Base-by-base conservation (phyloP, 2,888 invertebrate species). In the Cybosia mesomella region DNA sequence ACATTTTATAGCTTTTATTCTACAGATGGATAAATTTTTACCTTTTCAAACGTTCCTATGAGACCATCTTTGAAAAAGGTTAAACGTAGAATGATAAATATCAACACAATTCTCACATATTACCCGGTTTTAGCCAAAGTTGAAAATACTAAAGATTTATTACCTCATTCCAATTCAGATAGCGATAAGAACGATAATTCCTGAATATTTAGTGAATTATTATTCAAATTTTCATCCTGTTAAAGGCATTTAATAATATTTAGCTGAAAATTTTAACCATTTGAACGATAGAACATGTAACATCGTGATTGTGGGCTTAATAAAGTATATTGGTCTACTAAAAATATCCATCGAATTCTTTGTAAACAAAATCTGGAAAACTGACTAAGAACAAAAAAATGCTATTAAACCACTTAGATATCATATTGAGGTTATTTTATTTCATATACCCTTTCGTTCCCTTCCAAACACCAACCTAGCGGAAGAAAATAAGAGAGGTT, bases 131-230 rank as follows among this genome's bases (percentile, higher is more conserved):
- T 54, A 57, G 67, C 64, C 28, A 57, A 64, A 60, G 53, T 68
- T 34, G 63, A 70, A 70, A 71, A 71, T 63, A 63, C 58, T 22
- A 24, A 39, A 55, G 62, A 76, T 76, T 76, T 68, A 75, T 68
- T 60, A 7, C 62, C 66, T 73, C 49, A 77, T 77, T 75, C 57
- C 34, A 70, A 73, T 79, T 79, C 75, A 68, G 34, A 68, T 69
- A 71, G 39, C 53, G 58, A 28, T 55, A 28, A 58, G 32, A 49
- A 68, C 71, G 71, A 71, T 72, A 66, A 58, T 69, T 53, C 21
- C 53, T 62, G 34, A 53, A 53, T 60, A 63, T 68, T 76, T 69
- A 60, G 57, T 15, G 62, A 67, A 36, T 57, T 34, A 18, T 28
- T 71, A 63, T 66, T 68, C 66, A 63, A 55, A 24, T 64, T 64